These are phyloP conservation scores for Schizothorax lantsangensis DNA, from an alignment of 2,797 vertebrate species.

Conservation along the genomic window DNA sequence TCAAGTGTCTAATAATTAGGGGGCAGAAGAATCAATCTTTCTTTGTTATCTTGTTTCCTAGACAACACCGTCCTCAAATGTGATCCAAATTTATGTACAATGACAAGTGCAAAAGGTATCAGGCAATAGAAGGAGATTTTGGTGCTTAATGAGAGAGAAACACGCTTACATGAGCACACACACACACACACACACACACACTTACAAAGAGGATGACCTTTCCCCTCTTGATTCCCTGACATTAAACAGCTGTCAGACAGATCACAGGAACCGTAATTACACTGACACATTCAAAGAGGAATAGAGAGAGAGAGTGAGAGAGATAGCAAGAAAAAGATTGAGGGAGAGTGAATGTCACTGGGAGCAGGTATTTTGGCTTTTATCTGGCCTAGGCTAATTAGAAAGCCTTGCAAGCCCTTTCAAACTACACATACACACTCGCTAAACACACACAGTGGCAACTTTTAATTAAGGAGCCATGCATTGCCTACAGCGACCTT, in stretches of 20 bases:
- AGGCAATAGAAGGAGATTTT: constrained; percentile 32
- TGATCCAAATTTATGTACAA: constrained; percentile 20
- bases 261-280: constrained; percentile 63
- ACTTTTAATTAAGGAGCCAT: constrained; percentile 58
- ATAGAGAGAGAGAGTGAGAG: constrained; percentile 43
- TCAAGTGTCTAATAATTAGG: constrained; percentile 36
- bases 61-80: constrained; percentile 1
- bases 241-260: constrained; percentile 64
- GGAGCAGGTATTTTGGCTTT: constrained; percentile 62
- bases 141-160: constrained; percentile 34
- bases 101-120: constrained; percentile 1
- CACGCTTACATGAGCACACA: neutral
- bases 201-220: constrained; percentile 51
- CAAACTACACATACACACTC: constrained; percentile 37
- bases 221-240: constrained; percentile 61
- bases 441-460: constrained; percentile 5
- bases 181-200: constrained; percentile 34
- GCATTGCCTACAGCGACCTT: constrained; percentile 45
- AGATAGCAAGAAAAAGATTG: constrained; percentile 2
- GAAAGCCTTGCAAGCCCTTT: constrained; percentile 52
- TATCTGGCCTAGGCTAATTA: constrained; percentile 65
- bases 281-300: constrained; percentile 60
- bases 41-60: constrained; percentile 31
- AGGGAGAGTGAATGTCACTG: constrained; percentile 53
- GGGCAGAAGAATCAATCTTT: constrained; percentile 8